These are phyloP conservation scores for Nestor notabilis DNA, from an alignment of 2,113 vertebrate species.

Conservation along the genomic window DNA sequence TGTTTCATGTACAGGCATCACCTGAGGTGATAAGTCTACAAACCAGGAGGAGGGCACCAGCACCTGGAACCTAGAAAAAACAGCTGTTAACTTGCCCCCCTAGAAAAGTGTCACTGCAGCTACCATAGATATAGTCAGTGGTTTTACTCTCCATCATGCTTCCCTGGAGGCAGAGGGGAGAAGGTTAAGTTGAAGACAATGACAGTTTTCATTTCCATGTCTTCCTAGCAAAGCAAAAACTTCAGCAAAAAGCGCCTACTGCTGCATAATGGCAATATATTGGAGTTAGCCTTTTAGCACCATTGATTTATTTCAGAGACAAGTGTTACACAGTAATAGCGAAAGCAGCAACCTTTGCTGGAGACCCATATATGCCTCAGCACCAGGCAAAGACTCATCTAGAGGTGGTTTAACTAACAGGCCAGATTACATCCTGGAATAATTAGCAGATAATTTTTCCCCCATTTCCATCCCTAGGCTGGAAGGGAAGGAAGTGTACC, in stretches of 20 bases:
- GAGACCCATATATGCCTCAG: not conserved
- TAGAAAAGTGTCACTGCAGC: not conserved
- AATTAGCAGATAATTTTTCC: not conserved
- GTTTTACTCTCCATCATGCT: not conserved
- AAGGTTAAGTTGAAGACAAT: not conserved
- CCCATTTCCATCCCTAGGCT: not conserved
- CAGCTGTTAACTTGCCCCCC: not conserved
- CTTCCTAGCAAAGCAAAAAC: not conserved
- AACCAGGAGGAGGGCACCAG: not conserved
- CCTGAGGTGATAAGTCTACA: not conserved
- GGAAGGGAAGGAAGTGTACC: not conserved
- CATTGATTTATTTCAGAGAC: not conserved
- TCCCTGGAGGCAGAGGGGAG: not conserved
- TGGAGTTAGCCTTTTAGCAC: not conserved
- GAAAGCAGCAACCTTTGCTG: not conserved
- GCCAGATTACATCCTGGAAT: not conserved
- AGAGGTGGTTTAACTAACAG: not conserved
- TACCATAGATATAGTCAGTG: not conserved
- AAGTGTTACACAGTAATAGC: not conserved
- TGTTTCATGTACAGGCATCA: not conserved
- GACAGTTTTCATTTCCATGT: not conserved
- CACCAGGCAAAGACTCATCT: not conserved
- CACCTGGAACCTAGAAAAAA: not conserved
- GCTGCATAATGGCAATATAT: not conserved
- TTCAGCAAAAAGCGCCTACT: not conserved